These are phyloP conservation scores for Holacanthus passer DNA, from an alignment of 2,113 vertebrate genomes.

Conservation along the genomic window DNA sequence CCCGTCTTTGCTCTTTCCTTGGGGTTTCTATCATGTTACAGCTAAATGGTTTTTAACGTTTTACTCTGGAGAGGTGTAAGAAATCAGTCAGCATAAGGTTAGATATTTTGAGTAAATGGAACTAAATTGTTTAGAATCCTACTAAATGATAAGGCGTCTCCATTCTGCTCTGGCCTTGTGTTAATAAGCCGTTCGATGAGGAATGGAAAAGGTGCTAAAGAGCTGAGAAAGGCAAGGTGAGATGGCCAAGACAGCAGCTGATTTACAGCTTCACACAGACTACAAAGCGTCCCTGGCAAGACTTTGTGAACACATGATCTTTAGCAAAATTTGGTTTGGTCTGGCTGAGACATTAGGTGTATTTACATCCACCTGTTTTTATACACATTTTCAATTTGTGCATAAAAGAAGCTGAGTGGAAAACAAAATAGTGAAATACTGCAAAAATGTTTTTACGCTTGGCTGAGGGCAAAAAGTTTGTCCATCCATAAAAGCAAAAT, in stretches of 20 bases:
- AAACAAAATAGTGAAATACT: no score
- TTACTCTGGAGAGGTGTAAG: constrained; percentile 22
- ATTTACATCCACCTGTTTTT: background rate
- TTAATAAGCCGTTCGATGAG: constrained; percentile 36
- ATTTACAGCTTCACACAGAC: constrained; percentile 21
- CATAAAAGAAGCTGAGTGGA: no score
- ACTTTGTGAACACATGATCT: background rate
- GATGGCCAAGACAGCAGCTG: background rate
- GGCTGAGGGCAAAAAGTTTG: no score
- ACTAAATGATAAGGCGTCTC: constrained; percentile 11
- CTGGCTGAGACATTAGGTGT: background rate
- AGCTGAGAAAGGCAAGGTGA: constrained; percentile 40
- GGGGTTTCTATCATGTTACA: constrained; percentile 18
- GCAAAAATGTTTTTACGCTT: no score
- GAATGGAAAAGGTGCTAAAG: constrained; percentile 36
- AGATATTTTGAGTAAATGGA: constrained; percentile 33
- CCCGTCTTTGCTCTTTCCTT: constrained; percentile 32
- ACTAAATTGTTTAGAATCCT: constrained; percentile 35
- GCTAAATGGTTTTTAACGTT: constrained; percentile 33
- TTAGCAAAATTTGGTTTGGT: background rate
- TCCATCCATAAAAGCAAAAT: no score
- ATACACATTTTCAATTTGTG: background rate
- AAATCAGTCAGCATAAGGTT: constrained; percentile 4
- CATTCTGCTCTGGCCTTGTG: constrained; percentile 23
- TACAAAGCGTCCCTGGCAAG: background rate